phyloP scores from a whole-genome alignment of 92 coral and sea anemone species.

The Palythoa grandiflora region DNA sequence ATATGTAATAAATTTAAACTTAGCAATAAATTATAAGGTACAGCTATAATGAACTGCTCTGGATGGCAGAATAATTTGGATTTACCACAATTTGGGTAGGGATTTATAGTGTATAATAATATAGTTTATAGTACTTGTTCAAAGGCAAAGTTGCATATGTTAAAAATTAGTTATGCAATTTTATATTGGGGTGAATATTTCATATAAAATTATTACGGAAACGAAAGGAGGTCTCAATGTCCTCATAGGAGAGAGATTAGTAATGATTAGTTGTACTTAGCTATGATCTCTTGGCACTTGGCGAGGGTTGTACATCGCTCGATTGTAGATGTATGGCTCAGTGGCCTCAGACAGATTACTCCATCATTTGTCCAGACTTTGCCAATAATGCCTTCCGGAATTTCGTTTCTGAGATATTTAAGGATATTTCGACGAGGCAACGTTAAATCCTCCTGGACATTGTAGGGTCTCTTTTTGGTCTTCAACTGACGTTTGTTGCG shows the following conservation, averaged over 20 bases:
- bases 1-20: constrained; percentile 11
- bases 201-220: constrained; percentile 16
- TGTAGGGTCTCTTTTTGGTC: constrained; percentile 26
- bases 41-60: background rate
- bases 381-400: constrained; percentile 43
- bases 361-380: constrained; percentile 62
- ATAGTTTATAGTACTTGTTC: constrained; percentile 1
- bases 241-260: constrained; percentile 29
- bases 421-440: constrained; percentile 40
- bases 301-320: constrained; percentile 59
- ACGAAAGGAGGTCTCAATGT: constrained; percentile 17
- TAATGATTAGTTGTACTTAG: constrained; percentile 40
- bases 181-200: background rate
- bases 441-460: constrained; percentile 59
- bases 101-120: background rate
- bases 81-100: constrained; percentile 7
- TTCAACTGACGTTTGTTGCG: constrained; percentile 19
- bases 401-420: constrained; percentile 43
- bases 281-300: constrained; percentile 57
- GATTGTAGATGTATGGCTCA: constrained; percentile 42
- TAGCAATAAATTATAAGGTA: background rate
- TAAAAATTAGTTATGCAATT: background rate
- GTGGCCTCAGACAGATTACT: constrained; percentile 42
- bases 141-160: background rate
- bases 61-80: background rate